These are phyloP conservation scores for Nixonia krombeini DNA, from an alignment of 1,140 invertebrate species.

Conservation along the genomic window DNA sequence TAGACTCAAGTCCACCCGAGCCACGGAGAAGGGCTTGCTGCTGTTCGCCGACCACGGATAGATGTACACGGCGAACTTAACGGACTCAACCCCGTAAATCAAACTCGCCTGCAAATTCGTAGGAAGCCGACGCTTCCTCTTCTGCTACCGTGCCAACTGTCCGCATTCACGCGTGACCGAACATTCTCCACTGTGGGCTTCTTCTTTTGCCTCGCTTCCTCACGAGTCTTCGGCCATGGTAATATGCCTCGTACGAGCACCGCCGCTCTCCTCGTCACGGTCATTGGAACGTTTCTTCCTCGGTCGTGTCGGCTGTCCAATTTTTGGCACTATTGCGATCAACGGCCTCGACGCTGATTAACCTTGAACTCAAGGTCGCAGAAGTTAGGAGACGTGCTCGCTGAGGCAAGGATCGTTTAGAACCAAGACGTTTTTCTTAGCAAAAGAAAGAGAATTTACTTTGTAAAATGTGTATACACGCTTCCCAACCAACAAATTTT, in stretches of 20 bases:
- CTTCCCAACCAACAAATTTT: too few species aligned
- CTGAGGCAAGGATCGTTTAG: too few species aligned
- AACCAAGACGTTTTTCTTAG: too few species aligned
- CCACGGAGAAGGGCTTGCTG: slow-evolving; percentile 1
- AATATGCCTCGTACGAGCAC: slow-evolving; percentile 31
- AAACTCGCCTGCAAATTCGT: slow-evolving; percentile 48
- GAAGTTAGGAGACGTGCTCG: too few species aligned
- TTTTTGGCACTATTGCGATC: too few species aligned
- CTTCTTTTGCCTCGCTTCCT: slow-evolving; percentile 36
- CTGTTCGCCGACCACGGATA: slow-evolving; percentile 13
- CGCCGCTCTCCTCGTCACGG: too few species aligned
- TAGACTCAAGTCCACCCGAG: background rate
- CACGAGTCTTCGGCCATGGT: slow-evolving; percentile 36
- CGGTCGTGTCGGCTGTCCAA: too few species aligned
- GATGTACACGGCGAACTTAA: slow-evolving; percentile 45
- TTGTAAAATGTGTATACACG: too few species aligned
- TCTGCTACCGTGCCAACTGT: slow-evolving; percentile 54
- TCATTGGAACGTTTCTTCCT: too few species aligned
- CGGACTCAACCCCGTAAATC: slow-evolving; percentile 51
- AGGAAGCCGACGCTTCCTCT: slow-evolving; percentile 39
- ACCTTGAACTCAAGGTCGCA: too few species aligned
- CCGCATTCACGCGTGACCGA: slow-evolving; percentile 65
- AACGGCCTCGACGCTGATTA: too few species aligned
- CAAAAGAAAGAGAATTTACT: too few species aligned
- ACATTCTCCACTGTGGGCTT: slow-evolving; percentile 62